Evolutionary conservation across 2,888 invertebrate species (phyloP).

Genomic region (Leucozona laternaria): DNA sequence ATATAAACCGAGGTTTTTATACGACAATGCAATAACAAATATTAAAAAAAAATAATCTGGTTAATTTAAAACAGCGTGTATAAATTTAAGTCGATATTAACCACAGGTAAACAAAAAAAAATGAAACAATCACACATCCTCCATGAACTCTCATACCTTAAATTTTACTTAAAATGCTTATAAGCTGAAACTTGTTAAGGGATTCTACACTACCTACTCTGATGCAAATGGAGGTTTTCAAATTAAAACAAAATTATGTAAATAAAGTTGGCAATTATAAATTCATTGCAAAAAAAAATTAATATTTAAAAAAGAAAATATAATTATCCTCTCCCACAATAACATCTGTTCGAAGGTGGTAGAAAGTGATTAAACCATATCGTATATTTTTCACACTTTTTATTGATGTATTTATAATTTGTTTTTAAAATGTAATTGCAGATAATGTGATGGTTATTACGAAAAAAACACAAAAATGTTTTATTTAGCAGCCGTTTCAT

Average conservation of each 20-base stretch:
- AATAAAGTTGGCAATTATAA: constrained; percentile 64
- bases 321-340: not conserved
- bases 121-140: not conserved
- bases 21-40: not conserved
- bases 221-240: not conserved
- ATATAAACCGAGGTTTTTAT: not conserved
- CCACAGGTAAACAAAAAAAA: not conserved
- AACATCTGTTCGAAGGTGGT: constrained; percentile 14
- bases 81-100: constrained; percentile 25
- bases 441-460: too few species aligned
- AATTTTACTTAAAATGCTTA: not conserved
- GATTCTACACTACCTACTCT: constrained; percentile 8
- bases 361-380: constrained; percentile 5
- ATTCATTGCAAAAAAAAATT: constrained; percentile 41
- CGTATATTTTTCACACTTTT: constrained; percentile 9
- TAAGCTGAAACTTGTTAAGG: constrained; percentile 25
- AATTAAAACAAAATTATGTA: constrained; percentile 55
- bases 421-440: constrained; percentile 3
- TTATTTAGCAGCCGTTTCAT: not conserved
- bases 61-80: constrained; percentile 13
- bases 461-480: not conserved
- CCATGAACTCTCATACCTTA: not conserved
- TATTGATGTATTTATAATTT: not conserved
- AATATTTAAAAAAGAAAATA: not conserved
- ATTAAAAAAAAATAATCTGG: constrained; percentile 26